A percentile compares a stretch with the other conserved stretches of the same genome.
Conservation (phyloP, 2,888 invertebrate species). For the Drosophila helvetica region DNA sequence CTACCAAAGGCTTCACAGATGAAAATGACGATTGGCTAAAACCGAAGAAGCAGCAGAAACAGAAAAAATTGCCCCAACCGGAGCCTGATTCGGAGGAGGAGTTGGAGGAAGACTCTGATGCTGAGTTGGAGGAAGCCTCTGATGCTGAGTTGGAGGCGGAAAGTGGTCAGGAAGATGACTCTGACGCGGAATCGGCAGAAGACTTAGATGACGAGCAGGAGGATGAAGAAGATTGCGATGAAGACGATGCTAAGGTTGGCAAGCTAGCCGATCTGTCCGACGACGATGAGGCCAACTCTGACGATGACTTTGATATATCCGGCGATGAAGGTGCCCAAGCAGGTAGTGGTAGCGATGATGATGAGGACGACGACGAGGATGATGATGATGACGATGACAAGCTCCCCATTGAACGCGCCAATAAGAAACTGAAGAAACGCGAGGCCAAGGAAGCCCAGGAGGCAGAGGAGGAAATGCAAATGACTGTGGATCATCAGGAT, state of each 20-base stretch:
- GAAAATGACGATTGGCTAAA: conserved; percentile 90
- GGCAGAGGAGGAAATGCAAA: conserved; percentile 92
- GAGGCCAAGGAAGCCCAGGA: conserved; percentile 88
- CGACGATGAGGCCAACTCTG: conserved; percentile 73
- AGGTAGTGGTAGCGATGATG: conserved; percentile 81
- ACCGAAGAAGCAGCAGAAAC: conserved; percentile 84
- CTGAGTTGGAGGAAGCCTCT: conserved; percentile 46
- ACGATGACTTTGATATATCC: conserved; percentile 85
- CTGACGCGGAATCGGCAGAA: conserved; percentile 48
- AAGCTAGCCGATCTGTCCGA: conserved; percentile 79
- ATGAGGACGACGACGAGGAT: conserved; percentile 79
- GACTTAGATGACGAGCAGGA: conserved; percentile 49
- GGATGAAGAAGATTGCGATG: conserved; percentile 72
- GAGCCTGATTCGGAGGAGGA: conserved; percentile 71
- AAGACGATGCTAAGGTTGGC: conserved; percentile 74
- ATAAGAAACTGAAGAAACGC: conserved; percentile 90
- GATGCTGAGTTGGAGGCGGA: conserved; percentile 38
- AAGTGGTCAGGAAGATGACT: conserved; percentile 39
- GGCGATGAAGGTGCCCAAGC: conserved; percentile 81
- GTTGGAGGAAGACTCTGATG: conserved; percentile 53
- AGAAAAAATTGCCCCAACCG: conserved; percentile 66
- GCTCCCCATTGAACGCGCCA: conserved; percentile 94
- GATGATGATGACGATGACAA: conserved; percentile 87
- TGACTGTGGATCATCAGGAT: conserved; percentile 91
- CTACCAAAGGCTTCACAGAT: conserved; percentile 86